These are phyloP conservation scores for Tetanocera ferruginea DNA, from an alignment of 2,888 invertebrate genomes.

Conservation along the genomic window DNA sequence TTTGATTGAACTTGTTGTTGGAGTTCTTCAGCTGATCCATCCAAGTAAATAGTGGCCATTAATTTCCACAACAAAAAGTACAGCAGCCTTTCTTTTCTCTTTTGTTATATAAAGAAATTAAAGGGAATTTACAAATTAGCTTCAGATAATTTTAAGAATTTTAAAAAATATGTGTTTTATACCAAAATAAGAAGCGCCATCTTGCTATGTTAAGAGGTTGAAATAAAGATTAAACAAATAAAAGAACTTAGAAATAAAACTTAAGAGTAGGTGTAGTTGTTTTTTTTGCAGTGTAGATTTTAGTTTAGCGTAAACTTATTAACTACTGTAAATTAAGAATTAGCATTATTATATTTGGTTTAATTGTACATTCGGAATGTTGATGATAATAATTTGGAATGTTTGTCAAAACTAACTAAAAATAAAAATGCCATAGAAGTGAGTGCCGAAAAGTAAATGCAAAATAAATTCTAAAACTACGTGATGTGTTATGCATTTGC, in stretches of 20 bases:
- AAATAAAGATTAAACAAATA: background rate
- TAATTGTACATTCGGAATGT: too few relatives aligned
- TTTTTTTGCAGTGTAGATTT: background rate
- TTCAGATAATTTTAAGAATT: background rate
- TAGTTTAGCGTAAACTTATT: background rate
- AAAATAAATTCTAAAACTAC: background rate
- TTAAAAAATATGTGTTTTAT: background rate
- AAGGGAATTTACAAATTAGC: too few relatives aligned
- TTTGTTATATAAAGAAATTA: background rate
- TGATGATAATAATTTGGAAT: background rate
- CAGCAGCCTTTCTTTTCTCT: background rate
- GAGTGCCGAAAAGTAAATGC: background rate
- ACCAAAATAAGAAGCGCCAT: background rate
- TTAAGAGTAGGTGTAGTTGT: background rate
- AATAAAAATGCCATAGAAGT: background rate
- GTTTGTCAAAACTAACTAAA: background rate
- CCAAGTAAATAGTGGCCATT: background rate
- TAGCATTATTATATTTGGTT: background rate
- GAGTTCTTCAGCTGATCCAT: background rate
- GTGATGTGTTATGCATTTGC: background rate
- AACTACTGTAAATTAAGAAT: background rate
- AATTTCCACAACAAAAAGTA: background rate
- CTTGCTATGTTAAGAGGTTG: slow-evolving; percentile 7
- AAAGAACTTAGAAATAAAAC: background rate
- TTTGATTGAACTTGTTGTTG: background rate